Base-by-base conservation (phyloP, 23 tunicate genomes). In the Trididemnum clinides region DNA sequence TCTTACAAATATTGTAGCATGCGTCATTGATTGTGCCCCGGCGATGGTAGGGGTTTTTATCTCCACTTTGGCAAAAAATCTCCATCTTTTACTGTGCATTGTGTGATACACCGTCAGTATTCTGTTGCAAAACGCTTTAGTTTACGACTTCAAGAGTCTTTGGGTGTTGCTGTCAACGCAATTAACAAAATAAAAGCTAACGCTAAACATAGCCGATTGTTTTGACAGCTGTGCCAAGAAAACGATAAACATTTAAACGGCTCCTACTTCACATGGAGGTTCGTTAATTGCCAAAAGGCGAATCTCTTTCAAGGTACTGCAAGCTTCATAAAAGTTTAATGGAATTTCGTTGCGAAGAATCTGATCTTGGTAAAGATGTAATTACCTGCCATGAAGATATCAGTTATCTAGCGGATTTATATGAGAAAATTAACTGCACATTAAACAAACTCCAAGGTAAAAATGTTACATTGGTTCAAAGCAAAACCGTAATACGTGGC, bases 21-120 rank as follows among this genome's bases (percentile, higher is more conserved):
- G 83, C 70, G 70, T 70, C 51, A 78, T 70, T 54, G 83, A 78
- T 50, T 70, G 83, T 51, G 83, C 83, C 38, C 83, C 83, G 28
- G 66, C 83, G 38, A 50, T 51, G 83, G 70, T 78, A 78, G 83
- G 83, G 83, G 31, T 78, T 78, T 78, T 50, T 37, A 37, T 37
- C 62, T 50, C 35, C 28, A 37, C 63, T 50, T 78, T 30, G 66
- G 69, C 66, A 50, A 54, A 50, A 50, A 78, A 51, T 50, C 30
- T 26, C 70, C 35, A 21, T 15, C 29, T 15, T 78, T 78, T 78
- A 51, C 70, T 78, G 69, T 78, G 33, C 83, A 78, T 78, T 78
- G 83, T 78, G 69, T 78, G 83, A 78, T 78, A 78, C 83, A 78
- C 83, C 70, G 69, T 78, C 83, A 78, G 38, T 70, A 75, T 75